Base-by-base conservation (phyloP, 2,797 vertebrate species). In the Acrossocheilus fasciatus region DNA sequence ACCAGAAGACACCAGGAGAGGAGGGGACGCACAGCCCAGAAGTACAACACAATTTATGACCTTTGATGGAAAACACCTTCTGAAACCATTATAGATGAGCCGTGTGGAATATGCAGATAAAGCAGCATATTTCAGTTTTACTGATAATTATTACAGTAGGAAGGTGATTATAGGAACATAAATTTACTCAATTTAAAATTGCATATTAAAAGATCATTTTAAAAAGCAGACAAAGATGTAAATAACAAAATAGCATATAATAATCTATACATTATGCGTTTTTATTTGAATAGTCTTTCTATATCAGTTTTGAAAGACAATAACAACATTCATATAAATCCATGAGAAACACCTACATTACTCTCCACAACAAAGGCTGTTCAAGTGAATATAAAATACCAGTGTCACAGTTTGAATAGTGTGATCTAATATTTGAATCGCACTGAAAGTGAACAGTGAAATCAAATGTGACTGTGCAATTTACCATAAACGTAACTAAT, bases 1-100 rank as follows among this genome's bases (percentile, higher is more conserved):
- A 83, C 86, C 74, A 87, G 85, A 81, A 83, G 72, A 83, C 59
- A 70, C 74, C 50, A 87, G 82, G 59, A 59, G 72, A 66, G n/a
- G 11, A 70, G 20, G 81, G 50, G 81, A 34, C 34, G 18, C 68
- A 54, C 17, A 20, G 52, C 73, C 34, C 50, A 74, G 73, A 75
- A 66, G 73, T 79, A 79, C 26, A 36, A n/a, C 73, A 68, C 52
- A 59, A 82, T 88, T 80, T 90, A 90, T 57, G 68, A 76, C 68
- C 84, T 39, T 26, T 68, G 39, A 69, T 75, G 43, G 50, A 80
- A 86, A 87, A 80, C 82, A 79, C 81, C 59, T 87, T 81, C 73
- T 82, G 20, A 81, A 76, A 39, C 30, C n/a, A 59, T 57, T 85
- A 82, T 39, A 30, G 39, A 76, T 76, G 68, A 85, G 59, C 66